These are phyloP conservation scores for Limosa lapponica DNA, from an alignment of 2,797 vertebrate species.

Conservation along the genomic window DNA sequence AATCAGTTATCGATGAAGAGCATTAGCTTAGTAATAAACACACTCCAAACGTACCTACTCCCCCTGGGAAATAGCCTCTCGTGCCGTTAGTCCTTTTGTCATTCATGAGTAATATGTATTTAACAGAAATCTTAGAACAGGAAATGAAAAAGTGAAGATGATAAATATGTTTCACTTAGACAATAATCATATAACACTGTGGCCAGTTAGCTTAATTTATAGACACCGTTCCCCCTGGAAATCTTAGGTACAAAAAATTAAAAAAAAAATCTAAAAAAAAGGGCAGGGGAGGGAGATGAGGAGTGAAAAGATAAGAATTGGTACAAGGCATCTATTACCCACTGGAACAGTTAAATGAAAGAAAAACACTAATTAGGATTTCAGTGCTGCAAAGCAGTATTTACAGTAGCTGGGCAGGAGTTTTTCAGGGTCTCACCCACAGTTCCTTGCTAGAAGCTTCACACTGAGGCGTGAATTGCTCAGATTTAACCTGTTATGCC, in stretches of 20 bases:
- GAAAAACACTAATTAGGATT: conserved; percentile 65
- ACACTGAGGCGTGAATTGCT: conserved; percentile 22
- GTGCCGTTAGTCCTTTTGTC: conserved; percentile 29
- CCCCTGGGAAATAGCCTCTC: conserved; percentile 21
- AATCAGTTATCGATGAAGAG: conserved; percentile 13
- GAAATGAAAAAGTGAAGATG: conserved; percentile 56
- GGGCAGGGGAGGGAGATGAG: background rate
- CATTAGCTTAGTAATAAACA: conserved; percentile 46
- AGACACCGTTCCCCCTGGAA: conserved; percentile 25
- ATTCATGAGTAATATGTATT: conserved; percentile 43
- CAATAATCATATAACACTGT: conserved; percentile 40
- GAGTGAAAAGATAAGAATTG: background rate
- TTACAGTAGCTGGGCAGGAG: background rate
- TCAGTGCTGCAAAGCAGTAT: conserved; percentile 38
- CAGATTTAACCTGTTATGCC: conserved; percentile 14
- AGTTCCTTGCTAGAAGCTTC: conserved; percentile 46
- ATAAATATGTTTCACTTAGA: conserved; percentile 33
- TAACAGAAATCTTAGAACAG: conserved; percentile 54
- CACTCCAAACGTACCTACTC: background rate
- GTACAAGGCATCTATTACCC: background rate
- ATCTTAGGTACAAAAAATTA: background rate
- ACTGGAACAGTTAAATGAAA: conserved; percentile 33
- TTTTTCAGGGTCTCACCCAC: conserved; percentile 44
- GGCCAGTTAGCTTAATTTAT: conserved; percentile 52
- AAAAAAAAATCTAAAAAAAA: background rate